These are phyloP conservation scores for Lepidocolaptes lacrymiger DNA, from an alignment of 2,797 vertebrate species.

Conservation along the genomic window DNA sequence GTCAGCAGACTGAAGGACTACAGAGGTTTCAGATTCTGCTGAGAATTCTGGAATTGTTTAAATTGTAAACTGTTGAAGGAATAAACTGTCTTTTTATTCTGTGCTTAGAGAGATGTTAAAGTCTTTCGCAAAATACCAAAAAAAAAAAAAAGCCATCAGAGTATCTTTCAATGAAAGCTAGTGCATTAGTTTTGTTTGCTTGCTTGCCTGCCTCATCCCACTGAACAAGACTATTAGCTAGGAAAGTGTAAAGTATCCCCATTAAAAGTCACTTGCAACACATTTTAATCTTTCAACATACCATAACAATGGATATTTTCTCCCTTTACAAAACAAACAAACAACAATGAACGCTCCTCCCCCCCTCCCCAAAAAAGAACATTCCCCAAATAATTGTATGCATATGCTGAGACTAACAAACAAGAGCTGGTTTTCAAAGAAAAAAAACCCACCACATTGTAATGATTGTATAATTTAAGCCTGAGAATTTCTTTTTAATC, in stretches of 20 bases:
- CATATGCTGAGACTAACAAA: background rate
- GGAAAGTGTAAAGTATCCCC: background rate
- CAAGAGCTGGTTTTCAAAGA: background rate
- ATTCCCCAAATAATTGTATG: background rate
- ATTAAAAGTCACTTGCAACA: background rate
- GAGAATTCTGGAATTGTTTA: background rate
- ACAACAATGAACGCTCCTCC: no score
- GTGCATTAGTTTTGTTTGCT: background rate
- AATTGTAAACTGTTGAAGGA: background rate
- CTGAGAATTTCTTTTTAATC: background rate
- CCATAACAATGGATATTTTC: no score
- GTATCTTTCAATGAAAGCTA: background rate
- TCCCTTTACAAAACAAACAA: background rate
- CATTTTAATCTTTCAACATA: background rate
- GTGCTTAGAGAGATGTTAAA: background rate
- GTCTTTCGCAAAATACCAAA: background rate
- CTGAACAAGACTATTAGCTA: background rate
- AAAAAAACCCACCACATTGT: rapidly evolving
- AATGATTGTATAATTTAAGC: background rate
- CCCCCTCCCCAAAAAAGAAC: no score
- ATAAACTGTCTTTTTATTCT: background rate
- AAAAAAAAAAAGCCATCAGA: rapidly evolving
- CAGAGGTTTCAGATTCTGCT: background rate
- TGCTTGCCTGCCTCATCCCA: background rate
- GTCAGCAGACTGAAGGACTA: background rate